phyloP scores from a whole-genome alignment of 2,113 vertebrate genomes.

The Artemisiospiza belli region DNA sequence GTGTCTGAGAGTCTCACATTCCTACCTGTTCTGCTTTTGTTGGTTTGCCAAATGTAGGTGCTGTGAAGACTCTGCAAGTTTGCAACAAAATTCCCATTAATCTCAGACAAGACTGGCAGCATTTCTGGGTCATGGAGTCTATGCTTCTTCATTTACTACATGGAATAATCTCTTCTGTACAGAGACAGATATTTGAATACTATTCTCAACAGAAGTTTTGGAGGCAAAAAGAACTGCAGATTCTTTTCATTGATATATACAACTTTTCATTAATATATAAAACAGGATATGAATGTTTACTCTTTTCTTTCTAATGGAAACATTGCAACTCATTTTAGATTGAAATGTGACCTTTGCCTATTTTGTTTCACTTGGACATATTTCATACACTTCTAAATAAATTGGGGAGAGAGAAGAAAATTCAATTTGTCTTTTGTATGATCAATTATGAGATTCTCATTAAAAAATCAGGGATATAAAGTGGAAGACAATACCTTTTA shows the following conservation, averaged over 20 bases:
- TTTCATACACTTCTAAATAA: background rate
- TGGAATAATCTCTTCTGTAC: background rate
- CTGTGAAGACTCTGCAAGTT: background rate
- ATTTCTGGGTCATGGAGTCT: background rate
- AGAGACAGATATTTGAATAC: background rate
- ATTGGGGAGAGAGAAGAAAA: background rate
- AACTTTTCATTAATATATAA: background rate
- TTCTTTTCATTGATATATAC: background rate
- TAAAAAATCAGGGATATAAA: background rate
- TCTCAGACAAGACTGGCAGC: background rate
- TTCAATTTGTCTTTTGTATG: background rate
- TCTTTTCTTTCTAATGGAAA: background rate
- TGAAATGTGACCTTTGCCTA: background rate
- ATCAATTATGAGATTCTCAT: background rate
- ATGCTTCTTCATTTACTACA: background rate
- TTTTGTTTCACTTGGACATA: background rate
- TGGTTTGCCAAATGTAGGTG: background rate
- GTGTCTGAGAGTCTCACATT: background rate
- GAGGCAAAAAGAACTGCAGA: background rate
- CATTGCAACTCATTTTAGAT: background rate
- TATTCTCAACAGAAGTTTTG: background rate
- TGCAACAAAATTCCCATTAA: background rate
- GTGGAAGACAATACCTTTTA: background rate
- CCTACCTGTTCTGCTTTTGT: background rate
- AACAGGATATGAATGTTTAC: background rate